A percentile compares a stretch with the other conserved stretches of the same genome.
These are phyloP conservation scores for Sanderia malayensis DNA, from an alignment of 30 jellyfish, hydroid and myxozoan genomes.

Conservation along the genomic window DNA sequence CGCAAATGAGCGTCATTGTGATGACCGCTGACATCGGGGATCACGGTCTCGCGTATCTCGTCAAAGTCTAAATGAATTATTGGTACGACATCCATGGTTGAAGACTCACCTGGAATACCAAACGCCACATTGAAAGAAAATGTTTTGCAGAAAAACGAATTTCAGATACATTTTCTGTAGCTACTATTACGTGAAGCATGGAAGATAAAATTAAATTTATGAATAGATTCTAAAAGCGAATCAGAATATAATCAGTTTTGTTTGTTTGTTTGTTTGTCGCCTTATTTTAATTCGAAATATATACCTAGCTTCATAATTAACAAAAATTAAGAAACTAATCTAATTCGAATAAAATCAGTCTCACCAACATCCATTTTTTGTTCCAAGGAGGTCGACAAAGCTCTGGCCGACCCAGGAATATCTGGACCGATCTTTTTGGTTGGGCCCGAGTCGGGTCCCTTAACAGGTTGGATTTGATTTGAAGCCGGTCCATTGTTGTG, in stretches of 20 bases:
- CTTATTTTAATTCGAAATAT: too few relatives aligned
- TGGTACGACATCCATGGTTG: constrained; percentile 80
- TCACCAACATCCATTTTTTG: constrained; percentile 59
- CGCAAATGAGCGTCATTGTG: constrained; percentile 93
- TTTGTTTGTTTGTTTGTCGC: too few relatives aligned
- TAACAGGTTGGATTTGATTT: not conserved
- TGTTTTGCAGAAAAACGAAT: too few relatives aligned
- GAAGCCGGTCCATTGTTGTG: not conserved
- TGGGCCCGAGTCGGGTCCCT: not conserved
- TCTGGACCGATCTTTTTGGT: constrained; percentile 14
- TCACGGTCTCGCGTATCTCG: constrained; percentile 77
- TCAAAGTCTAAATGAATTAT: constrained; percentile 87
- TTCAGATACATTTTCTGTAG: too few relatives aligned
- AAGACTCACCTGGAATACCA: constrained; percentile 54
- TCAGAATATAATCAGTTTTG: too few relatives aligned
- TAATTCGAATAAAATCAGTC: constrained; percentile 10
- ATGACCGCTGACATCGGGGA: constrained; percentile 98
- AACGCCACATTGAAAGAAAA: too few relatives aligned
- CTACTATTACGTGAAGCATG: too few relatives aligned
- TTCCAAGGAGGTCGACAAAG: constrained; percentile 59
- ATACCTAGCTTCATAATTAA: too few relatives aligned
- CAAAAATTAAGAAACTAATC: too few relatives aligned
- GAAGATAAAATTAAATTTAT: too few relatives aligned
- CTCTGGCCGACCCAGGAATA: constrained; percentile 64
- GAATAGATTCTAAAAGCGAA: too few relatives aligned